Evolutionary conservation across 2,797 vertebrate species (phyloP).

Genomic region (Enteromius argenteus): DNA sequence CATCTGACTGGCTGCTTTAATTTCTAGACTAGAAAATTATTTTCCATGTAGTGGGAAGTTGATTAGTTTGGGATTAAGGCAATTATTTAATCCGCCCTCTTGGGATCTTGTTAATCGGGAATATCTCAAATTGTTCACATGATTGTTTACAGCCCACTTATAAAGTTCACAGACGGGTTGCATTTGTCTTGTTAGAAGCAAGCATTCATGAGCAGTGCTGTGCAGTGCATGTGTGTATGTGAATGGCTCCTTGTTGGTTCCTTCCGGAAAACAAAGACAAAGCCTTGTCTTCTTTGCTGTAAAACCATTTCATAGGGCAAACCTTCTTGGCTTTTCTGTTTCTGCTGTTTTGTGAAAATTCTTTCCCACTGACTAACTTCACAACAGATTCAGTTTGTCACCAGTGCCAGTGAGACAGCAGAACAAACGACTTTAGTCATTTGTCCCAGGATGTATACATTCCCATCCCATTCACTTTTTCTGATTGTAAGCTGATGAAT

Average conservation of each 20-base stretch:
- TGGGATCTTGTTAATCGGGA: neutral
- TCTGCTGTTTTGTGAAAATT: conserved; percentile 41
- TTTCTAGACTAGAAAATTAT: neutral
- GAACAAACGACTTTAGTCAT: conserved; percentile 31
- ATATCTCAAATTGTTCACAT: conserved; percentile 27
- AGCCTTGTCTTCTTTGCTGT: conserved; percentile 37
- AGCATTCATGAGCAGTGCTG: conserved; percentile 30
- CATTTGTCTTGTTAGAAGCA: conserved; percentile 6
- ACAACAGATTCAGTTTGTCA: conserved; percentile 36
- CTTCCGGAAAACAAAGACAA: conserved; percentile 45
- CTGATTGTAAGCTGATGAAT: neutral
- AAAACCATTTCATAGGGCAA: conserved; percentile 19
- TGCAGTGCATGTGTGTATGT: conserved; percentile 23
- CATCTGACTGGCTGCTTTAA: neutral
- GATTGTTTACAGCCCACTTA: conserved; percentile 24
- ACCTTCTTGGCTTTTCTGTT: conserved; percentile 32
- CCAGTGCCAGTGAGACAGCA: neutral
- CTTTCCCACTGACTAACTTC: conserved; percentile 47
- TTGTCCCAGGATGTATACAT: conserved; percentile 1
- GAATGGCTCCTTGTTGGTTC: conserved; percentile 47
- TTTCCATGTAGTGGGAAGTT: neutral
- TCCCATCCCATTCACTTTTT: conserved; percentile 26
- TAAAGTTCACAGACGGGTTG: conserved; percentile 12
- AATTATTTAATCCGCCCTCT: neutral
- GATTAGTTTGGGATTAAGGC: neutral